Percentiles rank a stretch among this genome's conserved stretches.
These are phyloP conservation scores for Rhinichthys osculus DNA, from an alignment of 2,797 vertebrate genomes.

Conservation along the genomic window DNA sequence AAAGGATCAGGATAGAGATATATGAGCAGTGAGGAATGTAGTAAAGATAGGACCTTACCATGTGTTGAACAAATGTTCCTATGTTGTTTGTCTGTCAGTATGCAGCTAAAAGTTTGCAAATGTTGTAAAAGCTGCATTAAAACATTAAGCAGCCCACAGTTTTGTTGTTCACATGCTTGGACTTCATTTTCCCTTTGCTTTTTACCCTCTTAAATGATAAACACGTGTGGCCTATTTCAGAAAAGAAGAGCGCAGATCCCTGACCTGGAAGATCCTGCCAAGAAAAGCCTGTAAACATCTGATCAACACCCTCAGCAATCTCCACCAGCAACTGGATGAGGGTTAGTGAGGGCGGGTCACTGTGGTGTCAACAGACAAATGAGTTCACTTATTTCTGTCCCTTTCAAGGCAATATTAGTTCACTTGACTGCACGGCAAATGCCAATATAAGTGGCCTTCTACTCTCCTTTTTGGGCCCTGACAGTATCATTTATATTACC, in stretches of 20 bases:
- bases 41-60: constrained; percentile 44
- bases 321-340: constrained; percentile 92
- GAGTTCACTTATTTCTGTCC: neutral
- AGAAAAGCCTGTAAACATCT: constrained; percentile 98
- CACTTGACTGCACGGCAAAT: constrained; percentile 29
- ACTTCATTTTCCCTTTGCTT: neutral
- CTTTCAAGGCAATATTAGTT: constrained; percentile 24
- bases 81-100: constrained; percentile 36
- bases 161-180: constrained; percentile 15
- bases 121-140: constrained; percentile 24
- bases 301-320: constrained; percentile 89
- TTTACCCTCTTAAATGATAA: constrained; percentile 46
- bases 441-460: constrained; percentile 14
- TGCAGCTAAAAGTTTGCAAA: constrained; percentile 39
- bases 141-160: constrained; percentile 38
- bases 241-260: constrained; percentile 92
- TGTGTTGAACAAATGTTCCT: constrained; percentile 58
- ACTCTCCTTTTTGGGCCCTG: constrained; percentile 26
- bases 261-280: constrained; percentile 96
- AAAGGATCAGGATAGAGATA: constrained; percentile 44
- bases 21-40: constrained; percentile 35
- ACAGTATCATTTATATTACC: constrained; percentile 44
- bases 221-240: constrained; percentile 74
- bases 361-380: constrained; percentile 31
- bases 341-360: constrained; percentile 80